phyloP scores from a whole-genome alignment of 2,113 vertebrate species.

The Calidris pugnax region DNA sequence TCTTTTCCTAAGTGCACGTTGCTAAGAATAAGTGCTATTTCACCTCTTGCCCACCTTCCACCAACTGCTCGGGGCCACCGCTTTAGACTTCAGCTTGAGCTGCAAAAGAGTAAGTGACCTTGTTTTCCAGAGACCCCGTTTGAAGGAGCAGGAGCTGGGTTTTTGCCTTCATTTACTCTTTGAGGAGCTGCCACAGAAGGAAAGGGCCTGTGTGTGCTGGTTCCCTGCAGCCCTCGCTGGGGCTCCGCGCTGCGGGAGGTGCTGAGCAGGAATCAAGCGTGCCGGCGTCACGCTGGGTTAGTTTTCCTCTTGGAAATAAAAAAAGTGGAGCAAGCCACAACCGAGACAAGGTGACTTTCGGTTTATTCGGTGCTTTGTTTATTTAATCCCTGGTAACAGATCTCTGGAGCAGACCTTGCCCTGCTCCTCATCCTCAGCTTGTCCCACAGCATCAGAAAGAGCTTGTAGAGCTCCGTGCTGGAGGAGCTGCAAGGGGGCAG shows the following conservation, averaged over 20 bases:
- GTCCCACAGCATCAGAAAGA: not conserved
- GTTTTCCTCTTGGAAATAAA: not conserved
- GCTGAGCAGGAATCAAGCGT: not conserved
- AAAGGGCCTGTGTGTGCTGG: not conserved
- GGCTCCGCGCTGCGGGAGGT: not conserved
- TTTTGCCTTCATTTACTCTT: not conserved
- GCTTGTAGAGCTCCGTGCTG: not conserved
- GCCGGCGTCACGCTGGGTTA: not conserved
- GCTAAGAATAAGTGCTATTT: not conserved
- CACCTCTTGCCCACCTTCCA: not conserved
- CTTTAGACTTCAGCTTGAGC: not conserved
- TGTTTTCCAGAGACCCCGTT: not conserved
- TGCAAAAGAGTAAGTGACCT: not conserved
- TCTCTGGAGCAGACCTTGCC: not conserved
- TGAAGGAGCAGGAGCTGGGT: not conserved
- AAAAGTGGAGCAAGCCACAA: not conserved
- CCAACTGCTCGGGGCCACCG: not conserved
- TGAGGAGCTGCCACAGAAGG: not conserved
- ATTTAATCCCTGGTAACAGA: not conserved
- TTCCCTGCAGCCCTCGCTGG: not conserved
- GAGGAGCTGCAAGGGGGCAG: not conserved
- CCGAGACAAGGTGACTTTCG: not conserved
- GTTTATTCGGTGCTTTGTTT: not conserved
- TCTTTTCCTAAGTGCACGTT: not conserved
- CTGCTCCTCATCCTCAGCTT: not conserved